Percentiles rank a stretch among this genome's conserved stretches.
These are phyloP conservation scores for Fragum whitleyi DNA, from an alignment of 2,888 invertebrate genomes.

Conservation along the genomic window DNA sequence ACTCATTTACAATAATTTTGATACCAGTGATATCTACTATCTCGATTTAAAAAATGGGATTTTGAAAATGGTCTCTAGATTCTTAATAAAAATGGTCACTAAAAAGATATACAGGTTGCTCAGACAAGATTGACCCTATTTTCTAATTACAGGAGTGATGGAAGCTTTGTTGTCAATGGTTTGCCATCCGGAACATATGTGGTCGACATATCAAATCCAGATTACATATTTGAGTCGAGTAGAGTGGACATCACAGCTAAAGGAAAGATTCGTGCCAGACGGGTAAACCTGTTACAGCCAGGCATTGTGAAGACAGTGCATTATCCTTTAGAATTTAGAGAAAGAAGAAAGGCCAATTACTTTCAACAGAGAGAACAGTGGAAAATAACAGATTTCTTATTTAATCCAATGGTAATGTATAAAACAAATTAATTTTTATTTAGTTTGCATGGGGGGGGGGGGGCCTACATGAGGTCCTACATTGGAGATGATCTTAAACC, in stretches of 20 bases:
- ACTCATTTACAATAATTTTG: too few relatives aligned
- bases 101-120: too few relatives aligned
- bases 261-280: slow-evolving; percentile 97
- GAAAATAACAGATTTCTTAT: slow-evolving; percentile 97
- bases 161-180: slow-evolving; percentile 94
- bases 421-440: too few relatives aligned
- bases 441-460: too few relatives aligned
- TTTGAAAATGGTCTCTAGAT: too few relatives aligned
- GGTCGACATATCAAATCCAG: slow-evolving; percentile 95
- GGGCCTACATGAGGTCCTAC: too few relatives aligned
- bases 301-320: slow-evolving; percentile 92
- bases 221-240: slow-evolving; percentile 96
- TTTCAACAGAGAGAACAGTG: slow-evolving; percentile 98
- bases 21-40: too few relatives aligned
- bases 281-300: slow-evolving; percentile 97
- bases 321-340: slow-evolving; percentile 96
- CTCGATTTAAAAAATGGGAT: too few relatives aligned
- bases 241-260: slow-evolving; percentile 98
- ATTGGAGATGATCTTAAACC: too few relatives aligned
- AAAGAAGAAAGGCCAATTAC: slow-evolving; percentile 89
- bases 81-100: too few relatives aligned
- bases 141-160: slow-evolving; percentile 91
- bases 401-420: slow-evolving; percentile 94
- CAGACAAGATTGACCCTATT: too few relatives aligned
- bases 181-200: slow-evolving; percentile 90